phyloP scores from a whole-genome alignment of 2,888 invertebrate genomes.

The Drosophila acutilabella region DNA sequence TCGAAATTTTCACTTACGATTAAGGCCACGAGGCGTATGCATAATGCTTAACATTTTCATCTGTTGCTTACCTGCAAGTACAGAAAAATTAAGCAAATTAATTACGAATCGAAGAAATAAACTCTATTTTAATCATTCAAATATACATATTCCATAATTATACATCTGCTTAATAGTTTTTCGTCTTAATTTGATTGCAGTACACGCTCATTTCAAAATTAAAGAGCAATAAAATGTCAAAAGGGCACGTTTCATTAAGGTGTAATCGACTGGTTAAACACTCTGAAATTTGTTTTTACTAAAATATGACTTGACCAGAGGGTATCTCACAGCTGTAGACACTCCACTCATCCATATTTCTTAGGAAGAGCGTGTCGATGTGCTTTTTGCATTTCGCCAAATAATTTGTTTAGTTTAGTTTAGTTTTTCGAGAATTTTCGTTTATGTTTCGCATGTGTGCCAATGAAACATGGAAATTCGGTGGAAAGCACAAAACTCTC shows the following conservation, averaged over 20 bases:
- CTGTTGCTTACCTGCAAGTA: constrained; percentile 63
- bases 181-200: neutral
- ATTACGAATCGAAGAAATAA: neutral
- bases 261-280: neutral
- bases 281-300: neutral
- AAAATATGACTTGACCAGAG: neutral
- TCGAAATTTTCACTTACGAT: constrained; percentile 56
- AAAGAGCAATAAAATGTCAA: neutral
- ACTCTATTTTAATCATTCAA: neutral
- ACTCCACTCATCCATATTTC: neutral
- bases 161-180: neutral
- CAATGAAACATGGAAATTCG: constrained; percentile 31
- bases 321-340: neutral
- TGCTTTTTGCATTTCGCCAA: constrained; percentile 28
- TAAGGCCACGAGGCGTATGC: neutral
- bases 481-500: constrained; percentile 5
- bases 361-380: constrained; percentile 11
- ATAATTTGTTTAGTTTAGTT: constrained; percentile 57
- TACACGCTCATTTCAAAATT: constrained; percentile 1
- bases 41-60: constrained; percentile 30
- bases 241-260: neutral
- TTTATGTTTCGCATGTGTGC: constrained; percentile 55
- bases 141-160: neutral
- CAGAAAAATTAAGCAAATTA: neutral
- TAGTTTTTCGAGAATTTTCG: constrained; percentile 38